A percentile compares a stretch with the other conserved stretches of the same genome.
phyloP scores from a whole-genome alignment of 2,888 invertebrate species.

The Spicauda simplicius region DNA sequence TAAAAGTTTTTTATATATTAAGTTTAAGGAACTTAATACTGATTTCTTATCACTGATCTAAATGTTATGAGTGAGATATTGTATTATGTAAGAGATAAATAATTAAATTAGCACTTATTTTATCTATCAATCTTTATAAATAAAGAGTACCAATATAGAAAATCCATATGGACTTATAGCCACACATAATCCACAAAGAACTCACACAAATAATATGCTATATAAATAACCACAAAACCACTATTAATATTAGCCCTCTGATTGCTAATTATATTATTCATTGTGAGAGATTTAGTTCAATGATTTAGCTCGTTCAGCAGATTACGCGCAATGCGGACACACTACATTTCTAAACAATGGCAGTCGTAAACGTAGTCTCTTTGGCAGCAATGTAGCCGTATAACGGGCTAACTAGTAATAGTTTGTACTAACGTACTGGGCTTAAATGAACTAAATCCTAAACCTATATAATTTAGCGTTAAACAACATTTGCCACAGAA shows the following conservation, averaged over 20 bases:
- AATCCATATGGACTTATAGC: background rate
- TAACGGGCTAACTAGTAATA: background rate
- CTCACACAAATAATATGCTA: background rate
- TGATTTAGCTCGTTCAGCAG: conserved; percentile 7
- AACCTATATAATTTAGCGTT: background rate
- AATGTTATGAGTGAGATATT: no score
- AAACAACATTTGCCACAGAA: background rate
- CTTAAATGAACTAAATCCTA: background rate
- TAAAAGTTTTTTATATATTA: no score
- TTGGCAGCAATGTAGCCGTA: conserved; percentile 1
- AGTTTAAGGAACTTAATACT: no score
- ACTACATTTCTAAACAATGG: conserved; percentile 9
- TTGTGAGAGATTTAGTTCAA: background rate
- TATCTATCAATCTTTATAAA: no score
- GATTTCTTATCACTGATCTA: no score
- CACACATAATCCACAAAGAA: background rate
- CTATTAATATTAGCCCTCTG: background rate
- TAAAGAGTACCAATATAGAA: no score
- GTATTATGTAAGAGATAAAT: no score
- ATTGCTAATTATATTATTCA: conserved; percentile 8
- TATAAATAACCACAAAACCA: background rate
- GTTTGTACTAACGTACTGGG: background rate
- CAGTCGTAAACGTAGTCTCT: conserved; percentile 8
- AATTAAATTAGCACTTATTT: no score
- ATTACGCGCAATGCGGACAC: conserved; percentile 9